Evolutionary conservation across 2,888 invertebrate genomes (phyloP), one percentile per base, ranked within the genome.

Genomic region (Meghimatium bilineatum): DNA sequence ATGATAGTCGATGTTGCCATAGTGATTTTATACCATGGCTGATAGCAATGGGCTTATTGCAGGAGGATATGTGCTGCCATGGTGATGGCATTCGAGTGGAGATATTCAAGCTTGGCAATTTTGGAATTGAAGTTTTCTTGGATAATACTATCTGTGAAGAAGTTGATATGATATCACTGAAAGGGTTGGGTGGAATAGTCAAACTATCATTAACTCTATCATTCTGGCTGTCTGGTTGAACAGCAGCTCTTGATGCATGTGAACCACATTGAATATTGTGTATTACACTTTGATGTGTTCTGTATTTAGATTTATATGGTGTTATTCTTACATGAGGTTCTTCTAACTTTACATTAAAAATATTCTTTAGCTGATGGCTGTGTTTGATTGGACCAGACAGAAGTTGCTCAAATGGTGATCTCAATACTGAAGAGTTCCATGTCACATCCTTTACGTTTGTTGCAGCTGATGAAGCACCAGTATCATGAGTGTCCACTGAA

Each of bases 321-420:
- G 44, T 36, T 3, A 71, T 1, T 34, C 63, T 71, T 12, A 72
- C 32, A 60, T 52, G 71, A 23, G n/a, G 14, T 38, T 26, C 63
- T 8, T 76, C 44, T 38, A n/a, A 36, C 38, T 74, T 80, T 20
- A 52, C 77, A 14, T 20, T 49, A 79, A 89, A 88, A 36, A 89
- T 86, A 63, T 88, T 86, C 60, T 88, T 89, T 36, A 89, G 83
- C 75, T 88, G 86, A 63, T 82, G 83, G n/a, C 81, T 69, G 85
- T 89, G 89, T 63, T 71, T 80, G 32, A 87, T 52, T 14, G 87
- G 87, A 71, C 87, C 89, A 34, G 80, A 72, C 34, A 76, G 67
- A 72, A 83, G 80, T 60, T 87, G 85, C 63, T 85, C 72, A 60
- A 83, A 60, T 26, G 86, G n/a, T 26, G 83, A 82, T 29, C 80